Conservation (phyloP, 2,797 vertebrate genomes). For the Cottoperca gobio region DNA sequence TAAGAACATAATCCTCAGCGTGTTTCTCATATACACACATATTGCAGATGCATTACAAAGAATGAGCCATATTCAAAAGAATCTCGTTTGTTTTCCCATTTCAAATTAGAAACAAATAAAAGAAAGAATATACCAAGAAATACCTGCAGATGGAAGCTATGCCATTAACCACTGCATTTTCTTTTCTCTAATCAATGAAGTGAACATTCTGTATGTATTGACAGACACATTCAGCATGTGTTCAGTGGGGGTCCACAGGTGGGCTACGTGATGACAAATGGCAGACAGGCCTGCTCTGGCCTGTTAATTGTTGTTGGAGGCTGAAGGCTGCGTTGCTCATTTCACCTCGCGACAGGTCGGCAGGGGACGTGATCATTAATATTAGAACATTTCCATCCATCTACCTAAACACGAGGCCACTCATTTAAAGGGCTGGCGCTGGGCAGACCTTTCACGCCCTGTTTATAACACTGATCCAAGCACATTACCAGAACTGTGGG, state of each 20-base stretch:
- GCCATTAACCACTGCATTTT: constrained; percentile 19
- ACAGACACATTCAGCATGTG: constrained; percentile 64
- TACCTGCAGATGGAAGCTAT: constrained; percentile 6
- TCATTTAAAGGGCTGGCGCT: constrained; percentile 73
- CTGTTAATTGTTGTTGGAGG: constrained; percentile 86
- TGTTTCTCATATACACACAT: not conserved
- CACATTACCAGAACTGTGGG: constrained; percentile 78
- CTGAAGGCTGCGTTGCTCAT: constrained; percentile 82
- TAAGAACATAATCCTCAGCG: constrained; percentile 34
- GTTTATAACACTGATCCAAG: constrained; percentile 76
- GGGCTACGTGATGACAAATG: constrained; percentile 79
- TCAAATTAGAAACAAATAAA: not conserved
- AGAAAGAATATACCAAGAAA: constrained; percentile 1
- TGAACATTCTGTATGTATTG: constrained; percentile 51
- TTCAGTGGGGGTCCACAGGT: constrained; percentile 70
- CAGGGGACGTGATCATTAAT: constrained; percentile 81
- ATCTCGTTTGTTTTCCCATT: not conserved
- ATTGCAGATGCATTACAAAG: not conserved
- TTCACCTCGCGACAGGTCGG: constrained; percentile 78
- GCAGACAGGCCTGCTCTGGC: constrained; percentile 56
- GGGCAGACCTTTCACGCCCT: constrained; percentile 73
- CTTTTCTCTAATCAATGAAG: constrained; percentile 45
- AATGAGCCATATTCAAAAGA: not conserved
- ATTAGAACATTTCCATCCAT: constrained; percentile 79
- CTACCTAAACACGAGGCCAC: constrained; percentile 72